Evolutionary conservation across 2,888 invertebrate species (phyloP).

Genomic region (Nudaria mundana): DNA sequence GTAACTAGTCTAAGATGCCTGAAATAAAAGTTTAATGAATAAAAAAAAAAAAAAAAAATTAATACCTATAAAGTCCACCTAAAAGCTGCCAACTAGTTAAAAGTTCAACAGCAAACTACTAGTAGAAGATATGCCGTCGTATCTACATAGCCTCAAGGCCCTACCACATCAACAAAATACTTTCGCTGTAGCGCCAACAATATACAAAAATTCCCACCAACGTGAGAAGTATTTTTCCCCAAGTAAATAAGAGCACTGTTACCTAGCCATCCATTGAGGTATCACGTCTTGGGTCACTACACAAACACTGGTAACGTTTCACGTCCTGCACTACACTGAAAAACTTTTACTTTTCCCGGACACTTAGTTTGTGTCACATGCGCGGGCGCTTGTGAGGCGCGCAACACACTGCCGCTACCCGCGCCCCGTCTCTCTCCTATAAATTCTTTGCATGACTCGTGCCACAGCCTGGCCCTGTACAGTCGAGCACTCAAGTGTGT

Average conservation of each 20-base stretch:
- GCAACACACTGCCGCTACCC: slow-evolving; percentile 52
- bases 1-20: no score
- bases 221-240: slow-evolving; percentile 34
- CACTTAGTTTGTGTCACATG: slow-evolving; percentile 13
- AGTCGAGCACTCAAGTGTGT: slow-evolving; percentile 46
- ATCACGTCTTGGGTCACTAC: slow-evolving; percentile 42
- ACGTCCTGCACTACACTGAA: slow-evolving; percentile 36
- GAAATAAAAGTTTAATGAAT: no score
- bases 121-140: slow-evolving; percentile 15
- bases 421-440: slow-evolving; percentile 69
- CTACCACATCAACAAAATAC: slow-evolving; percentile 29
- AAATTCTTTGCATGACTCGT: slow-evolving; percentile 77
- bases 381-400: slow-evolving; percentile 33
- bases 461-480: slow-evolving; percentile 71
- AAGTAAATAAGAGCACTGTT: slow-evolving; percentile 29
- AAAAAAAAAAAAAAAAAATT: no score
- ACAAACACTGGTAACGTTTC: slow-evolving; percentile 41
- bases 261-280: slow-evolving; percentile 71
- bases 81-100: background rate
- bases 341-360: slow-evolving; percentile 55
- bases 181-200: slow-evolving; percentile 31
- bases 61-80: no score
- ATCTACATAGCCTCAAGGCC: slow-evolving; percentile 32
- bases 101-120: slow-evolving; percentile 2
- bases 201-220: slow-evolving; percentile 31